These are phyloP conservation scores for Elymnias hypermnestra DNA, from an alignment of 1,140 invertebrate genomes.

Conservation along the genomic window DNA sequence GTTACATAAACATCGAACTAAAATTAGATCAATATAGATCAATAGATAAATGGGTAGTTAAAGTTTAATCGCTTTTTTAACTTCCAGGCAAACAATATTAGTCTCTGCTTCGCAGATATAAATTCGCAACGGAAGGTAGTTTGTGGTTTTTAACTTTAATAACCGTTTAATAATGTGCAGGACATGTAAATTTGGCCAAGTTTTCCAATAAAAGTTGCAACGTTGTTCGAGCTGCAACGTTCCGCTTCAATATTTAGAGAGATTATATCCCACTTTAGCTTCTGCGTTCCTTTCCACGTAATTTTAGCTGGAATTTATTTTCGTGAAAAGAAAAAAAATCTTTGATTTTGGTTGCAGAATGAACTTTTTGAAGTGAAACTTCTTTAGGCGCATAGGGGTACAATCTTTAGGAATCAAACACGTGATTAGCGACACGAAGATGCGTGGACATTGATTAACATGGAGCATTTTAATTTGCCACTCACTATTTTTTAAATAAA, in stretches of 20 bases:
- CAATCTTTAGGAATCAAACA: too few species aligned
- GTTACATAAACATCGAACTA: too few species aligned
- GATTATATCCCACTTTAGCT: background rate
- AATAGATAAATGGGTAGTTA: too few species aligned
- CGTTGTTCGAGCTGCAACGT: conserved; percentile 8
- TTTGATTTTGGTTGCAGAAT: background rate
- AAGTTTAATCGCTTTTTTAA: conserved; percentile 21
- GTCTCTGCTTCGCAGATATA: conserved; percentile 23
- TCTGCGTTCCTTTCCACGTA: background rate
- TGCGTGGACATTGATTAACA: too few species aligned
- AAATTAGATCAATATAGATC: too few species aligned
- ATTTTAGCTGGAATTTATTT: too few species aligned
- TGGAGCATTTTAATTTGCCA: too few species aligned
- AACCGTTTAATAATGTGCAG: conserved; percentile 66
- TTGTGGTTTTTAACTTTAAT: conserved; percentile 41
- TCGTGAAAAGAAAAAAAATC: too few species aligned
- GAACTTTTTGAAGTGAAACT: background rate
- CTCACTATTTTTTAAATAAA: too few species aligned
- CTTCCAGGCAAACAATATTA: conserved; percentile 25
- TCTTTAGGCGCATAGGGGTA: too few species aligned
- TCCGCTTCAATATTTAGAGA: conserved; percentile 2
- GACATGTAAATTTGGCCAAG: conserved; percentile 64
- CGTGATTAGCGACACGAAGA: too few species aligned
- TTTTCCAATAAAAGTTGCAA: conserved; percentile 72
- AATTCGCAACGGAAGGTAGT: conserved; percentile 18